phyloP scores from a whole-genome alignment of 2,888 invertebrate genomes.

The Linyphia triangularis region DNA sequence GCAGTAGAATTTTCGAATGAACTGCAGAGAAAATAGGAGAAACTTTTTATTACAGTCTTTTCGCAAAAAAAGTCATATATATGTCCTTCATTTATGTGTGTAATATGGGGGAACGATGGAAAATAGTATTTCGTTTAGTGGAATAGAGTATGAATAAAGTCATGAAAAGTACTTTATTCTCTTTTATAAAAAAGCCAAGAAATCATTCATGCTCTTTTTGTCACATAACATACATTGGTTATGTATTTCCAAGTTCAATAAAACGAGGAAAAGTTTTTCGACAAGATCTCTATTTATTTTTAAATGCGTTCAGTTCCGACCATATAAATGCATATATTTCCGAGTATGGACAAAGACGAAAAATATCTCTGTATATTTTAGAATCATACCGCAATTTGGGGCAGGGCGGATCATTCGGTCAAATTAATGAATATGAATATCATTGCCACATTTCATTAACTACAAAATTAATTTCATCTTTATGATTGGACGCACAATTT shows the following conservation, averaged over 20 bases:
- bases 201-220: neutral
- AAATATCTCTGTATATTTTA: too few relatives aligned
- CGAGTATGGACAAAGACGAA: too few relatives aligned
- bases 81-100: neutral
- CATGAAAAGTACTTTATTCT: neutral
- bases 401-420: too few relatives aligned
- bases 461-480: too few relatives aligned
- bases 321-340: constrained; percentile 3
- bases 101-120: neutral
- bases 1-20: too few relatives aligned
- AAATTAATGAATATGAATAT: too few relatives aligned
- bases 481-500: too few relatives aligned
- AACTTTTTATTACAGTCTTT: neutral
- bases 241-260: neutral
- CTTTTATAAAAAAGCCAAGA: neutral
- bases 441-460: too few relatives aligned
- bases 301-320: neutral
- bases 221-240: neutral
- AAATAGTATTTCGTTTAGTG: neutral
- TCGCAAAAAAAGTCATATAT: neutral
- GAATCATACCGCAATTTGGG: too few relatives aligned
- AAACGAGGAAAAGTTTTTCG: neutral
- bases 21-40: neutral
- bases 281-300: neutral
- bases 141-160: neutral